A percentile compares a stretch with the other conserved stretches of the same genome.
Conservation (phyloP, 2,797 vertebrate genomes). For the Amniataba percoides region DNA sequence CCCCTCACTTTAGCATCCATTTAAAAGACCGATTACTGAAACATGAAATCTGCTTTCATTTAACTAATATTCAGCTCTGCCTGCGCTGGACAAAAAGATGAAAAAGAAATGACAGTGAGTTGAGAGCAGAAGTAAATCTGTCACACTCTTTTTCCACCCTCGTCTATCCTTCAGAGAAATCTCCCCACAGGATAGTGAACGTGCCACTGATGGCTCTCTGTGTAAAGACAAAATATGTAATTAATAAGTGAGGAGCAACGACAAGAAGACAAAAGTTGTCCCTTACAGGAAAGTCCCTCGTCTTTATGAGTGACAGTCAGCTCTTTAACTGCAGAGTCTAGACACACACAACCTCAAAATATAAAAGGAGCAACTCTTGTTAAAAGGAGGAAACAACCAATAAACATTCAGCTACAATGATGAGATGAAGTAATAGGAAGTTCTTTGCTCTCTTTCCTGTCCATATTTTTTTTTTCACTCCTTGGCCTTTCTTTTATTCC, state of each 20-base stretch:
- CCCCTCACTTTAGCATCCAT: conserved; percentile 48
- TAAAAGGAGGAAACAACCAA: conserved; percentile 65
- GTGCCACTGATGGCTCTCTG: conserved; percentile 29
- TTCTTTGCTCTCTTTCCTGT: conserved; percentile 32
- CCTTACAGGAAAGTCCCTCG: conserved; percentile 63
- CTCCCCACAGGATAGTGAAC: conserved; percentile 28
- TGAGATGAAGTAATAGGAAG: conserved; percentile 39
- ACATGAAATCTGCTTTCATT: conserved; percentile 72
- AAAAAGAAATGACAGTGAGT: conserved; percentile 55
- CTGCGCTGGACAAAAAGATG: conserved; percentile 43
- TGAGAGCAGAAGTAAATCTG: conserved; percentile 60
- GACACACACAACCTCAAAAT: conserved; percentile 61
- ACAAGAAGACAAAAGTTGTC: conserved; percentile 67
- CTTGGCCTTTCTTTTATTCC: conserved; percentile 30
- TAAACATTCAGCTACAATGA: conserved; percentile 48
- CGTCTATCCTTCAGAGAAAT: conserved; percentile 15
- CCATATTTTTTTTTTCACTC: conserved; percentile 26
- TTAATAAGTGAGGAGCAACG: conserved; percentile 63
- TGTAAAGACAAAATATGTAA: conserved; percentile 68
- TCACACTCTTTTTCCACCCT: conserved; percentile 13
- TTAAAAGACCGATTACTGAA: conserved; percentile 57
- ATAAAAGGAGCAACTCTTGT: conserved; percentile 56
- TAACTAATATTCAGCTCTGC: conserved; percentile 60
- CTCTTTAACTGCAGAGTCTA: conserved; percentile 60
- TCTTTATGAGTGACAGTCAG: conserved; percentile 61